These are phyloP conservation scores for Pseudoatta argentina DNA, from an alignment of 1,140 invertebrate genomes.

Conservation along the genomic window DNA sequence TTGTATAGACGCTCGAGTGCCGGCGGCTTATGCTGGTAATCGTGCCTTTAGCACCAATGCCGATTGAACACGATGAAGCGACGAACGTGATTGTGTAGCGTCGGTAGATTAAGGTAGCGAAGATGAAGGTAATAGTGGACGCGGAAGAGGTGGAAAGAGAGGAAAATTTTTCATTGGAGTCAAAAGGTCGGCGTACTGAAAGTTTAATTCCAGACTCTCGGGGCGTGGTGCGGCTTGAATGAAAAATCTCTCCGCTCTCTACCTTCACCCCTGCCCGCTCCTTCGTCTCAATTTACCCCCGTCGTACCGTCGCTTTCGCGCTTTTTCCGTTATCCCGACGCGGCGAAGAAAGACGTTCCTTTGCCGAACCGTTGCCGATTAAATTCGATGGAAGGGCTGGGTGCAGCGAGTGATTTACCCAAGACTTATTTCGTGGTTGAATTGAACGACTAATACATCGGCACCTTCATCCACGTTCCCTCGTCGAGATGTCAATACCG, in stretches of 20 bases:
- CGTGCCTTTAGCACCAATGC: slow-evolving; percentile 44
- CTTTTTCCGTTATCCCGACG: slow-evolving; percentile 42
- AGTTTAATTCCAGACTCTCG: slow-evolving; percentile 81
- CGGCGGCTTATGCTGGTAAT: slow-evolving; percentile 46
- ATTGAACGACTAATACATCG: slow-evolving; percentile 53
- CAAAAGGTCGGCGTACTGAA: slow-evolving; percentile 81
- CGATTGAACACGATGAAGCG: slow-evolving; percentile 42
- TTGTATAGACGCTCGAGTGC: slow-evolving; percentile 39
- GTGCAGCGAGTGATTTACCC: slow-evolving; percentile 1
- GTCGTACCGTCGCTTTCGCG: slow-evolving; percentile 30
- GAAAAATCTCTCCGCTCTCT: slow-evolving; percentile 78
- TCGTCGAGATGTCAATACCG: slow-evolving; percentile 33
- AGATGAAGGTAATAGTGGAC: slow-evolving; percentile 62
- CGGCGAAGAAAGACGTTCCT: slow-evolving; percentile 75
- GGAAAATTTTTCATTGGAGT: slow-evolving; percentile 81
- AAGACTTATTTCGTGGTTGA: slow-evolving; percentile 56
- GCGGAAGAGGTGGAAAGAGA: slow-evolving; percentile 59
- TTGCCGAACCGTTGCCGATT: slow-evolving; percentile 66
- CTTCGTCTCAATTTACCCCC: slow-evolving; percentile 22
- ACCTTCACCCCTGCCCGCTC: neutral
- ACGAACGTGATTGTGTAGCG: neutral
- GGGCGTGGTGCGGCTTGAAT: slow-evolving; percentile 78
- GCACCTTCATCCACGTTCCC: slow-evolving; percentile 20
- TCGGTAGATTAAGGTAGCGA: slow-evolving; percentile 42
- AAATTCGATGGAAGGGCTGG: slow-evolving; percentile 60